Conservation (phyloP, 2,113 vertebrate genomes). For the Dinomys branickii region DNA sequence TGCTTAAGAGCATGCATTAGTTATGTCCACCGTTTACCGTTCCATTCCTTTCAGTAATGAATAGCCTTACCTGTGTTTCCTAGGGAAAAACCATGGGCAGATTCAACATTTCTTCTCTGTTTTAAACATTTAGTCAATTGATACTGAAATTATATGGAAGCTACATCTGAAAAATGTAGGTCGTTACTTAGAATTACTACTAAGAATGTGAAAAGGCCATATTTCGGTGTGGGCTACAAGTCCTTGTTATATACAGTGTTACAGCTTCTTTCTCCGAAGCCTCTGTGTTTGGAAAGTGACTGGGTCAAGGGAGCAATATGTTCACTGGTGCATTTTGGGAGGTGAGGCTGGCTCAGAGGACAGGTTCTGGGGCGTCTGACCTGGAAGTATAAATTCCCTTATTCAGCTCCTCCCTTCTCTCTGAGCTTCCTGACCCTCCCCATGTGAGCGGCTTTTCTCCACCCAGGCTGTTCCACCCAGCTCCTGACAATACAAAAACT, state of each 20-base stretch:
- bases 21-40: neutral
- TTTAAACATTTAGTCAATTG: neutral
- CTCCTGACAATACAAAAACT: neutral
- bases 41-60: constrained; percentile 24
- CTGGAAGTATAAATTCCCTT: neutral
- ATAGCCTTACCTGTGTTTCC: neutral
- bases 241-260: neutral
- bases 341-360: neutral
- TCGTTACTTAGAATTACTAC: neutral
- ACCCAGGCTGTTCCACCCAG: neutral
- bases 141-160: neutral
- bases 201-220: neutral
- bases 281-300: neutral
- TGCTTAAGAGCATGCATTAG: neutral
- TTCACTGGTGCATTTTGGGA: neutral
- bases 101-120: neutral
- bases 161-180: neutral
- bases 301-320: neutral
- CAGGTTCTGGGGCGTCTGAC: neutral
- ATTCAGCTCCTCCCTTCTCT: neutral
- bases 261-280: neutral
- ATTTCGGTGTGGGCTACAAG: neutral
- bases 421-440: neutral
- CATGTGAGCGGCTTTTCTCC: neutral
- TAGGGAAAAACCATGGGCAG: neutral